A percentile compares a stretch with the other conserved stretches of the same genome.
Conservation (phyloP, 2,888 invertebrate genomes). For the Xestia xanthographa region DNA sequence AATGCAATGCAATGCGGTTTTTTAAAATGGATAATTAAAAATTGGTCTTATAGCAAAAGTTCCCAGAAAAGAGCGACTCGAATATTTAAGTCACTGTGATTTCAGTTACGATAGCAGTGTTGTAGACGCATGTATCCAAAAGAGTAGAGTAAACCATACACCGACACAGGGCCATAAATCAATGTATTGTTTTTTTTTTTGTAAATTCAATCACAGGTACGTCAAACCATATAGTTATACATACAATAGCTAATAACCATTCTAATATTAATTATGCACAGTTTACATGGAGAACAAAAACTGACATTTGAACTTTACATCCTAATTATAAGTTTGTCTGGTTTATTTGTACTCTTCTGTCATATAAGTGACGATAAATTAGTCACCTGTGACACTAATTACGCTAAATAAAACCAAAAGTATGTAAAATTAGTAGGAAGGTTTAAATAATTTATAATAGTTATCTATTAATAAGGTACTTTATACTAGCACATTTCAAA, state of each 20-base stretch:
- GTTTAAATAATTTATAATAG: not conserved
- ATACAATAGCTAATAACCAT: not conserved
- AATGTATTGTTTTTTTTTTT: constrained; percentile 10
- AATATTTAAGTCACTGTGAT: not conserved
- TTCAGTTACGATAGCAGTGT: not conserved
- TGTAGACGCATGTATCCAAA: not conserved
- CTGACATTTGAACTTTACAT: constrained; percentile 14
- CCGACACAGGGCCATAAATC: not conserved
- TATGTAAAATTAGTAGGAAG: not conserved
- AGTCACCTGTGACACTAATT: not conserved
- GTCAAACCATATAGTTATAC: not conserved
- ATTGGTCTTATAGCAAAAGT: not conserved
- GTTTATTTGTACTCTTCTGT: not conserved
- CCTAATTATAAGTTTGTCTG: not conserved
- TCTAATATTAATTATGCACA: constrained; percentile 4
- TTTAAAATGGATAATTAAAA: not conserved
- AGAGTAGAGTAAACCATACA: not conserved
- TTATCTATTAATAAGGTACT: not conserved
- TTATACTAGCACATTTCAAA: not conserved
- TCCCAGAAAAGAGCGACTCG: not conserved
- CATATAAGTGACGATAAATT: not conserved
- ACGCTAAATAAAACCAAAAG: not conserved
- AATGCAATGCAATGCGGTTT: no score
- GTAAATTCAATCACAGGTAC: not conserved
- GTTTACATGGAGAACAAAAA: constrained; percentile 15